Conservation (phyloP, 2,797 vertebrate species). For the Cichlasoma orientale region DNA sequence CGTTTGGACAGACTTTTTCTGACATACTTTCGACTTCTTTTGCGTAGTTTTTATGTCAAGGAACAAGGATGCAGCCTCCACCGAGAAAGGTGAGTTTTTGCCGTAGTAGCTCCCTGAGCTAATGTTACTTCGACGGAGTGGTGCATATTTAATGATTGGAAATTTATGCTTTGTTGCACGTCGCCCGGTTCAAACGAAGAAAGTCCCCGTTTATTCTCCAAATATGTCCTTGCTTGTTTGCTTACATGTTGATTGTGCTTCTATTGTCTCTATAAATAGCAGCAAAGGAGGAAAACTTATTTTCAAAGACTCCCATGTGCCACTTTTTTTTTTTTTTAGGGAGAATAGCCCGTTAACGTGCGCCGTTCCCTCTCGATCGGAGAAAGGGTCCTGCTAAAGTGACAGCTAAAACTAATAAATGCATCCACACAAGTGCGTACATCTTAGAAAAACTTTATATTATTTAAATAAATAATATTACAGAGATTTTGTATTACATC, state of each 20-base stretch:
- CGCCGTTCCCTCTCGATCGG: conserved; percentile 28
- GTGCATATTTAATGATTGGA: conserved; percentile 67
- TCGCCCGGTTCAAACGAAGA: conserved; percentile 1
- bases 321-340: conserved; percentile 10
- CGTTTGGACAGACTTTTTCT: conserved; percentile 27
- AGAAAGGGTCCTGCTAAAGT: conserved; percentile 11
- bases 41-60: conserved; percentile 62
- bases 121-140: conserved; percentile 63
- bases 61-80: conserved; percentile 91
- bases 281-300: background rate
- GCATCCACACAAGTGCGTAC: background rate
- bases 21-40: conserved; percentile 33
- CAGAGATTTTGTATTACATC: conserved; percentile 2
- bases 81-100: conserved; percentile 90
- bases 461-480: background rate
- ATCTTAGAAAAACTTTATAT: background rate
- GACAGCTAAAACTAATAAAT: conserved; percentile 1
- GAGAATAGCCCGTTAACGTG: conserved; percentile 41
- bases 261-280: background rate
- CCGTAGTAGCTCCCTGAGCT: conserved; percentile 62
- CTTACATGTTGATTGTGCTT: background rate
- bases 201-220: background rate
- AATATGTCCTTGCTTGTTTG: background rate
- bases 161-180: conserved; percentile 65
- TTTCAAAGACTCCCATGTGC: conserved; percentile 45